Base-by-base conservation (phyloP, 1,140 invertebrate genomes). In the Drosophila nannoptera region DNA sequence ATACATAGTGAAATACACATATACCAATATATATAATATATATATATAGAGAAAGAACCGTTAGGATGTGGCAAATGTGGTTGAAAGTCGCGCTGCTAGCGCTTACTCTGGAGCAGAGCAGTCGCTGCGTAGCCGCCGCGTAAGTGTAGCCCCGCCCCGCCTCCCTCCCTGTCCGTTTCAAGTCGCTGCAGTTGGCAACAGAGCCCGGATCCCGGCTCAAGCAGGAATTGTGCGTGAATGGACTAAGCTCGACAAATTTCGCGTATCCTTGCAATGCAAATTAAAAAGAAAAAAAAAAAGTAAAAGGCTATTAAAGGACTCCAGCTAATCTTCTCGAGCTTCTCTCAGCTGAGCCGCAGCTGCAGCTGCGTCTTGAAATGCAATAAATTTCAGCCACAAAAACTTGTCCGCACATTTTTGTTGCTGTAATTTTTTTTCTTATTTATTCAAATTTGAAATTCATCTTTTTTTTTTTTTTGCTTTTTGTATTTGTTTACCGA, bases 21-120 rank as follows among this genome's bases (percentile, higher is more conserved):
- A 11, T 31, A n/a, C 29, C 43, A 56, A 48, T 14, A 43, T 33
- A 33, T 16, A 11, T 53, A 14, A 14, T 12, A 49, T 31, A 62
- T n/a, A 62, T 9, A 16, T 32, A 14, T 49, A 46, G 53, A 46
- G 31, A 53, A 33, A 33, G 14, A 50, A 48, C 22, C 56, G 31
- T 60, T n/a, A 67, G 48, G 9, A 83, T 84, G 78, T 49, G 50
- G 54, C 74, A 76, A 64, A 12, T 54, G 14, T 45, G 76, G 16
- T 50, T 73, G 12, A 54, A 66, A 42, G 38, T 69, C 36, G 33
- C 69, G 52, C 54, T 84, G 43, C 50, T 84, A 46, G 12, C 64
- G 52, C 52, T 72, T 36, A 4, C 43, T 36, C 50, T 67, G 31
- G 52, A 49, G 50, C 64, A 45, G 50, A 55, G 16, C 48, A 61